Conservation (phyloP, 2,888 invertebrate genomes). For the Drosophila macrospina region DNA sequence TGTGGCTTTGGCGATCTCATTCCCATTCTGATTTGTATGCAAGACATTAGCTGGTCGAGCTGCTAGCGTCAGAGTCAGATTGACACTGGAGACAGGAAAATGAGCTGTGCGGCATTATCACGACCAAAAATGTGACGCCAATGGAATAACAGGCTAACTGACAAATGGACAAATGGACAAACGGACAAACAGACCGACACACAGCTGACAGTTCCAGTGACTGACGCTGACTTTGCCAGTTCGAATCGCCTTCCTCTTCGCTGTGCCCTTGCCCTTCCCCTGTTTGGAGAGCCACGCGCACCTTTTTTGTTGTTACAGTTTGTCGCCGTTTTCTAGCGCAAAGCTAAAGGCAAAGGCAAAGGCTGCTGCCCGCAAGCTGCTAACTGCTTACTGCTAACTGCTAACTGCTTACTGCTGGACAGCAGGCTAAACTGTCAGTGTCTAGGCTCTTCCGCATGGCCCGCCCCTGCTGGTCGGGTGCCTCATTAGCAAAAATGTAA, state of each 20-base stretch:
- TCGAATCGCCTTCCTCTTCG: background rate
- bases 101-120: conserved; percentile 75
- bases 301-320: conserved; percentile 48
- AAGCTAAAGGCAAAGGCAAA: conserved; percentile 2
- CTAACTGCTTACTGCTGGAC: no score
- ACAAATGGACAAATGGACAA: background rate
- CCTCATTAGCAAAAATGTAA: conserved; percentile 35
- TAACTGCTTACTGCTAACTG: no score
- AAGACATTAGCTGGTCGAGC: conserved; percentile 22
- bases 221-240: conserved; percentile 8
- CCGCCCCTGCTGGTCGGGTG: conserved; percentile 12
- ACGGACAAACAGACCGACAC: conserved; percentile 7
- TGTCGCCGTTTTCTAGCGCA: conserved; percentile 27
- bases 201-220: conserved; percentile 54
- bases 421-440: conserved; percentile 6
- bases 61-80: conserved; percentile 58
- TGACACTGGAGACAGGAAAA: conserved; percentile 81
- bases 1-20: conserved; percentile 4
- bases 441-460: conserved; percentile 46
- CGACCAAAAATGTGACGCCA: conserved; percentile 78
- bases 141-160: conserved; percentile 42
- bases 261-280: conserved; percentile 34
- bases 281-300: conserved; percentile 32
- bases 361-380: background rate
- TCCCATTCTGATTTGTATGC: conserved; percentile 61